phyloP scores from a whole-genome alignment of 2,888 invertebrate genomes.

The Heliconius aoede region DNA sequence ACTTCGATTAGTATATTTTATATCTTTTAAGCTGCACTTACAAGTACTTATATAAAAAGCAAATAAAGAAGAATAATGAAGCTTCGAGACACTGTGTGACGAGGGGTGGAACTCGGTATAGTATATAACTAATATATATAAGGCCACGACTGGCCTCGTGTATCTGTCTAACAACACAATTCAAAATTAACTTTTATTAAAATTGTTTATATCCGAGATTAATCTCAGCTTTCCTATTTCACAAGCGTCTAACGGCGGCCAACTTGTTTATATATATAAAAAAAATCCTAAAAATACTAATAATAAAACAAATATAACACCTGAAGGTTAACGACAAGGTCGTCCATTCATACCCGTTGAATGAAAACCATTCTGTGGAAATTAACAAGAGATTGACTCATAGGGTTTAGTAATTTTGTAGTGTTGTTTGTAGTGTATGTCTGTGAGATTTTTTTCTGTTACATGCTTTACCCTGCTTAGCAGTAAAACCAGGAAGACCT shows the following conservation, averaged over 20 bases:
- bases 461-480: neutral
- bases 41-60: too few relatives aligned
- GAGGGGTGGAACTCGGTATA: too few relatives aligned
- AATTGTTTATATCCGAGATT: neutral
- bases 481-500: neutral
- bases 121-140: too few relatives aligned
- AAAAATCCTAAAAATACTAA: constrained; percentile 1
- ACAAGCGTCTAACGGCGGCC: constrained; percentile 16
- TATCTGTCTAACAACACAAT: neutral
- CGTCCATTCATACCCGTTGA: constrained; percentile 25
- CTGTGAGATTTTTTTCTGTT: neutral
- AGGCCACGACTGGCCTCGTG: neutral
- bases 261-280: constrained; percentile 10
- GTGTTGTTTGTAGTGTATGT: too few relatives aligned
- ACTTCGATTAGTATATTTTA: neutral
- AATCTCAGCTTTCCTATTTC: constrained; percentile 6
- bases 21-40: neutral
- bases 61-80: too few relatives aligned
- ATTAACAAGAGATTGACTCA: neutral
- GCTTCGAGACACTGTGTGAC: too few relatives aligned
- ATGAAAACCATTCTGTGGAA: constrained; percentile 17
- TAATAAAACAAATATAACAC: constrained; percentile 30
- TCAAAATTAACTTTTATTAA: neutral
- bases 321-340: constrained; percentile 22
- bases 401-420: neutral